Evolutionary conservation across 2,797 vertebrate species (phyloP).

Genomic region (Orestias chungarensis): DNA sequence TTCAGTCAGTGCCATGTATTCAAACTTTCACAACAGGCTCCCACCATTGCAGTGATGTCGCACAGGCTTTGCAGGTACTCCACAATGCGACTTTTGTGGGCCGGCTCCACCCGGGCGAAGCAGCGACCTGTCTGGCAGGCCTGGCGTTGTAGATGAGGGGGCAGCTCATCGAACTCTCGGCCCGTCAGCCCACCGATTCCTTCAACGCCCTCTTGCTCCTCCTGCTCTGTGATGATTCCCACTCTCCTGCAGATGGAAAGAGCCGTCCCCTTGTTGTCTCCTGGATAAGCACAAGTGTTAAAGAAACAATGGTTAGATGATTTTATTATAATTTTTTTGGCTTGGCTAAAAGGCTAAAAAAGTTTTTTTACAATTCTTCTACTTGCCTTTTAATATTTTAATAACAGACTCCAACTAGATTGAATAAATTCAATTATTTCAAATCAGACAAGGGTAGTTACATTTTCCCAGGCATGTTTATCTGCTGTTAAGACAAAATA

Average conservation of each 20-base stretch:
- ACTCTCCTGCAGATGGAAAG: constrained; percentile 83
- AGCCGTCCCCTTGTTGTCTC: constrained; percentile 84
- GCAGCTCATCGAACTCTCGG: constrained; percentile 83
- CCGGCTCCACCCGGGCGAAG: constrained; percentile 83
- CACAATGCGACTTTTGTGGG: constrained; percentile 85
- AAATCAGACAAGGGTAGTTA: too few relatives aligned
- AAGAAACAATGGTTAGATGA: neutral
- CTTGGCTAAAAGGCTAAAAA: neutral
- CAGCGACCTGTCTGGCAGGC: constrained; percentile 75
- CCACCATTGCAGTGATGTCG: constrained; percentile 85
- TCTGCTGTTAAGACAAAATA: too few relatives aligned
- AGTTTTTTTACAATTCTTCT: neutral
- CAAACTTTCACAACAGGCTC: neutral
- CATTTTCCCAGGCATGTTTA: too few relatives aligned
- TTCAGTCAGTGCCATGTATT: neutral
- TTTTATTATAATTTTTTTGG: neutral
- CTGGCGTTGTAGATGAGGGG: constrained; percentile 79
- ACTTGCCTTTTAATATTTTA: too few relatives aligned
- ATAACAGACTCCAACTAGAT: too few relatives aligned
- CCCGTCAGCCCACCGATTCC: constrained; percentile 76
- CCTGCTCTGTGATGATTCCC: constrained; percentile 84
- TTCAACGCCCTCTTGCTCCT: constrained; percentile 68
- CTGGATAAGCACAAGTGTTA: constrained; percentile 41
- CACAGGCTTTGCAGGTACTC: constrained; percentile 83
- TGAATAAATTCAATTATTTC: neutral